Percentiles rank a stretch among this genome's conserved stretches.
These are phyloP conservation scores for Aleiodes testaceus DNA, from an alignment of 2,888 invertebrate species.

Conservation along the genomic window DNA sequence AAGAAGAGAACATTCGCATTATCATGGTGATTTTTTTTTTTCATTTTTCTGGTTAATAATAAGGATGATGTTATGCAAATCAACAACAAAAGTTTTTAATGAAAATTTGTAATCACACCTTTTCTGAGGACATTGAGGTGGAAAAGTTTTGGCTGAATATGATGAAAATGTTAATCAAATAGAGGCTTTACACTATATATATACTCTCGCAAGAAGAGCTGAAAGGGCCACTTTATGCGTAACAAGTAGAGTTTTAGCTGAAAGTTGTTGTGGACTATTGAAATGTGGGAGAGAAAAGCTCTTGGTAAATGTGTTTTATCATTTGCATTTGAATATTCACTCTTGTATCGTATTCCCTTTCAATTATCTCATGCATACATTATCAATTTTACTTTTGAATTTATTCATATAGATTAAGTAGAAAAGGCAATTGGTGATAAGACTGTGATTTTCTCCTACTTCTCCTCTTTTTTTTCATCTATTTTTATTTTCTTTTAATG, in stretches of 20 bases:
- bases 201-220: background rate
- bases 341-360: conserved; percentile 41
- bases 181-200: conserved; percentile 37
- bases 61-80: conserved; percentile 63
- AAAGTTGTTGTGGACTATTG: background rate
- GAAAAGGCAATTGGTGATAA: too few relatives aligned
- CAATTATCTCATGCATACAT: conserved; percentile 15
- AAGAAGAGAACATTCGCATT: background rate
- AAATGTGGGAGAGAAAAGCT: background rate
- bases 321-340: conserved; percentile 60
- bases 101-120: conserved; percentile 68
- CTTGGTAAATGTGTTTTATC: conserved; percentile 51
- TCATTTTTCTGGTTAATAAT: conserved; percentile 38
- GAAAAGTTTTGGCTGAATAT: conserved; percentile 54
- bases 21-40: conserved; percentile 34
- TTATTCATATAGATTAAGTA: background rate
- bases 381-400: background rate
- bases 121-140: conserved; percentile 55
- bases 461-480: conserved; percentile 26
- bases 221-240: background rate
- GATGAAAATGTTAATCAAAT: conserved; percentile 68
- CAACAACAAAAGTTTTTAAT: conserved; percentile 65
- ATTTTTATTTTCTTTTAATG: background rate
- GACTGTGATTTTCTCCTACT: too few relatives aligned
- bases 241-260: too few relatives aligned